Base-by-base conservation (phyloP, 2,797 vertebrate genomes). In the Artibeus jamaicensis region DNA sequence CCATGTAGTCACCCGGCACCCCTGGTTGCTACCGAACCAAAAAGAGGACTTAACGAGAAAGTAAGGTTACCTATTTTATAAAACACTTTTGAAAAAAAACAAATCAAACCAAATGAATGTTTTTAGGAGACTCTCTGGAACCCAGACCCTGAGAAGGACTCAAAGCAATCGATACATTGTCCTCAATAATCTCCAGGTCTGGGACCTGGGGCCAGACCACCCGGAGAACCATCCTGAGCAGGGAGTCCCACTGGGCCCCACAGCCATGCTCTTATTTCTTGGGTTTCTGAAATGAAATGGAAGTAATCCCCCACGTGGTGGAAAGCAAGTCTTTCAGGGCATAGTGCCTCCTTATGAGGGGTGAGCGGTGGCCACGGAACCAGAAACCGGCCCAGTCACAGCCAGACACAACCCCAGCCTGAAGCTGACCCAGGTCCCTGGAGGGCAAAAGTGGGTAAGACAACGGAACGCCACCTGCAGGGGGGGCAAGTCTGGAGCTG, bases 391-490 rank as follows among this genome's bases (percentile, higher is more conserved):
- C 88, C 90, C 24, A 50, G 96, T 97, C 96, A 86, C 91, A 67
- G 55, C 62, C 93, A 86, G 95, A 34, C 68, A 39, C 2, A 1
- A 68, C 73, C 48, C 82, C 44, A 92, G 79, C 96, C 93, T 83
- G 14, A 94, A 97, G 94, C 95, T 92, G 92, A 89, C 95, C 67
- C 81, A 57, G 77, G 42, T 83, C 78, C 82, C 86, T 50, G 85
- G 92, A 95, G 46, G 91, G 70, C 97, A 87, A 55, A 96, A 97
- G 85, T 44, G 39, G 65, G 90, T 87, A 44, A 44, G 44, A 44
- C 92, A 93, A 93, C 74, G 91, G 57, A 93, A 73, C 89, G 91
- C 97, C 96, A 95, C 93, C 96, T 90, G 44, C 42, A 96, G 65
- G 94, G 84, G 84, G 83, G 14, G 26, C 77, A 44, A 67, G 55